Percentiles rank a stretch among this genome's conserved stretches.
phyloP scores from a whole-genome alignment of 2,888 invertebrate species.

The Ommatoiulus sabulosus region DNA sequence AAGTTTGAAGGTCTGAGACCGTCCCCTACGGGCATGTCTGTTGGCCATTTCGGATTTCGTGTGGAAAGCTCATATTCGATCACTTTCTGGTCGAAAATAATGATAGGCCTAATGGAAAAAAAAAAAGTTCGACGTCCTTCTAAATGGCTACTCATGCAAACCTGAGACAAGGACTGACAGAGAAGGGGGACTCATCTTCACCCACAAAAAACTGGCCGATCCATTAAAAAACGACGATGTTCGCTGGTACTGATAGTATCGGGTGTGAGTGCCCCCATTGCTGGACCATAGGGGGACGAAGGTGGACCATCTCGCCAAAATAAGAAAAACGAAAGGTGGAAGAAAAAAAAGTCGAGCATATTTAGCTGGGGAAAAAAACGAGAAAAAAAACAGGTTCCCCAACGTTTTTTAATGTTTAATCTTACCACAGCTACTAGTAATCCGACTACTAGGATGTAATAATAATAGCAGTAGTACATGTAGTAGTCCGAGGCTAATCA shows the following conservation, averaged over 20 bases:
- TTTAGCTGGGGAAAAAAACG: background rate
- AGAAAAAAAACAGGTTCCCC: slow-evolving; percentile 33
- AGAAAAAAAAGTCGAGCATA: background rate
- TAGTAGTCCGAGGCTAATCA: slow-evolving; percentile 35
- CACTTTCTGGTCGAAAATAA: slow-evolving; percentile 37
- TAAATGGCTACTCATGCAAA: slow-evolving; percentile 46
- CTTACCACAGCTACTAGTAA: slow-evolving; percentile 48
- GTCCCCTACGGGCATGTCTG: background rate
- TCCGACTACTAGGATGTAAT: slow-evolving; percentile 44
- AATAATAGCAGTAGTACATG: slow-evolving; percentile 47
- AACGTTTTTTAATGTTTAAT: slow-evolving; percentile 44
- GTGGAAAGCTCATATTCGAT: slow-evolving; percentile 41
- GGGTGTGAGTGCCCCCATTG: slow-evolving; percentile 39
- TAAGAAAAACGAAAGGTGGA: slow-evolving; percentile 18
- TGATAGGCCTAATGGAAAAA: slow-evolving; percentile 36
- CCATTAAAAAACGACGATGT: slow-evolving; percentile 32
- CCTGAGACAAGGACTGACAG: slow-evolving; percentile 47
- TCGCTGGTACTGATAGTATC: slow-evolving; percentile 42
- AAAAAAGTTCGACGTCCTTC: slow-evolving; percentile 47
- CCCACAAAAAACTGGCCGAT: slow-evolving; percentile 45
- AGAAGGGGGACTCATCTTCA: slow-evolving; percentile 47
- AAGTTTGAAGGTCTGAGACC: background rate
- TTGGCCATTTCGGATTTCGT: background rate
- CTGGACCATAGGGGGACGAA: slow-evolving; percentile 44
- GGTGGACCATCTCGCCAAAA: slow-evolving; percentile 1